A percentile compares a stretch with the other conserved stretches of the same genome.
Evolutionary conservation across 2,797 vertebrate genomes (phyloP).

Genomic region (Vespertilio murinus): DNA sequence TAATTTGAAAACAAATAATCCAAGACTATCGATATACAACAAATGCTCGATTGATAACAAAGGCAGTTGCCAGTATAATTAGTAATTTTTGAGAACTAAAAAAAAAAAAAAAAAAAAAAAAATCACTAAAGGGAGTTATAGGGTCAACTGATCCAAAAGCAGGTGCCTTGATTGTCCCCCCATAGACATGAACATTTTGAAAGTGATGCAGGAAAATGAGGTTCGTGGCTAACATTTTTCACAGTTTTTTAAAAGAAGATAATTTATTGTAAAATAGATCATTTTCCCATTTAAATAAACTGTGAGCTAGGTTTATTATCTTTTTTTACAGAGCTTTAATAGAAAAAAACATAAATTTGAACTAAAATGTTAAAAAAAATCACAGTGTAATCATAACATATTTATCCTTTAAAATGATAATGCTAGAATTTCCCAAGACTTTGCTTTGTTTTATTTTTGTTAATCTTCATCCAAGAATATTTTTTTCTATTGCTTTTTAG

Average conservation of each 20-base stretch:
- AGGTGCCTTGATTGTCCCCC: neutral
- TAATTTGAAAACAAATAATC: slow-evolving; percentile 1
- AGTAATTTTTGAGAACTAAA: neutral
- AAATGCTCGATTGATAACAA: neutral
- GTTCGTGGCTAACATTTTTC: neutral
- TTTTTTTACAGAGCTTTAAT: neutral
- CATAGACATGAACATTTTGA: neutral
- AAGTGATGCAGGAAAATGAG: neutral
- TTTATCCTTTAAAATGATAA: slow-evolving; percentile 9
- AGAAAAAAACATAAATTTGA: neutral
- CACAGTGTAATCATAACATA: neutral
- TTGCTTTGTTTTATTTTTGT: too few species aligned
- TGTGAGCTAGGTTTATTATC: neutral
- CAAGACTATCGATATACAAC: neutral
- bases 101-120: neutral
- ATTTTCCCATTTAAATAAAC: slow-evolving; percentile 7
- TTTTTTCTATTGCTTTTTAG: too few species aligned
- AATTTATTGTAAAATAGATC: neutral
- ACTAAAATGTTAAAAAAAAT: neutral
- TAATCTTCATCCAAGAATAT: too few species aligned
- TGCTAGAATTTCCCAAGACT: neutral
- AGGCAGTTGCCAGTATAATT: neutral
- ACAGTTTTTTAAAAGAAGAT: neutral
- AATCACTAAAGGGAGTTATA: neutral
- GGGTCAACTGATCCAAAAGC: neutral